Conservation (phyloP, 1,140 invertebrate species). For the Atta cephalotes region DNA sequence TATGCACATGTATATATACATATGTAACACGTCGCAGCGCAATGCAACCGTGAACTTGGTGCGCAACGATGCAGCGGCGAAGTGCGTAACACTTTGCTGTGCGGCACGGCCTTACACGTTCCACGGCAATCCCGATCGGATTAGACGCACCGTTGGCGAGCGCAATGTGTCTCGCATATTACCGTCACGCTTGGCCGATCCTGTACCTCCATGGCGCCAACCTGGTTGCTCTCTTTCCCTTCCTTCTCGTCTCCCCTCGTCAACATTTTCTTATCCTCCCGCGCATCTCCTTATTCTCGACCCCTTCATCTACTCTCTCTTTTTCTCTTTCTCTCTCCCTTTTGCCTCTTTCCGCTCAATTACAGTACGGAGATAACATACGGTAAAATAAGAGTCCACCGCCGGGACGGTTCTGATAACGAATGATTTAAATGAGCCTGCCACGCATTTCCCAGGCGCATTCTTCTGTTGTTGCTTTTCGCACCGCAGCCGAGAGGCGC, state of each 20-base stretch:
- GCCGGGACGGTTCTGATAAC: constrained; percentile 46
- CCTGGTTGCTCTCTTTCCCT: constrained; percentile 58
- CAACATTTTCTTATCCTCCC: constrained; percentile 26
- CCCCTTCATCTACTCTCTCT: background rate
- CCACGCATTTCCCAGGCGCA: constrained; percentile 19
- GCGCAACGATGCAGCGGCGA: constrained; percentile 13
- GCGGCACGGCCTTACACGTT: constrained; percentile 63
- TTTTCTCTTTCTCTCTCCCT: background rate
- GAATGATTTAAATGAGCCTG: constrained; percentile 61
- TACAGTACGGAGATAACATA: constrained; percentile 38
- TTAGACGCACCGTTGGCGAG: constrained; percentile 77
- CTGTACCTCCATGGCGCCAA: constrained; percentile 70
- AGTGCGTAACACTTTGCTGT: constrained; percentile 62
- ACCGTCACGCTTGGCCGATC: constrained; percentile 76
- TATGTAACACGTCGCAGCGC: background rate
- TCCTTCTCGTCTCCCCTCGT: background rate
- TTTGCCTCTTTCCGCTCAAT: constrained; percentile 39
- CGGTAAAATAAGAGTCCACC: constrained; percentile 10
- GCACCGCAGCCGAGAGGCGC: background rate
- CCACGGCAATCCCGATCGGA: constrained; percentile 75
- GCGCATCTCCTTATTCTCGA: background rate
- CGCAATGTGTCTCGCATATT: constrained; percentile 80
- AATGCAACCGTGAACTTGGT: constrained; percentile 58
- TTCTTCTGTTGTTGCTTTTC: constrained; percentile 14
- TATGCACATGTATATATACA: too few species aligned